These are phyloP conservation scores for Microctenopoma lineatum DNA, from an alignment of 2,797 vertebrate genomes.

Conservation along the genomic window DNA sequence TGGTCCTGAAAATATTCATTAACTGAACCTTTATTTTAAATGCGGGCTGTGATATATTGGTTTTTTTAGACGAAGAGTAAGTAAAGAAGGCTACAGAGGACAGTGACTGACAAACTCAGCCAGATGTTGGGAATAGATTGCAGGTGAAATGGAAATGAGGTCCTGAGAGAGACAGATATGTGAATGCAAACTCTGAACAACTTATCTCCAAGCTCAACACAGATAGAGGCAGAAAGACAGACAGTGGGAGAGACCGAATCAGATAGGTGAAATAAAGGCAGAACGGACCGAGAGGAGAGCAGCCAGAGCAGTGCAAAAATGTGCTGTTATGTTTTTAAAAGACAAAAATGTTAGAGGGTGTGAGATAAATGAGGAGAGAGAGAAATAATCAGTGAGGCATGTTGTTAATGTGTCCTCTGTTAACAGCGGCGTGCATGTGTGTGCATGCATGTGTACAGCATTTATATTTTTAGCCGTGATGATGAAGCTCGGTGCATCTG, in stretches of 20 bases:
- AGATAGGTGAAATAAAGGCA: slow-evolving; percentile 37
- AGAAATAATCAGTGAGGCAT: slow-evolving; percentile 59
- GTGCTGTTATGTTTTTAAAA: slow-evolving; percentile 7
- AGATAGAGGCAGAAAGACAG: slow-evolving; percentile 55
- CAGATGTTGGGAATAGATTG: slow-evolving; percentile 58
- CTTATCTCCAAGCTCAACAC: slow-evolving; percentile 57
- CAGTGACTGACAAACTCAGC: slow-evolving; percentile 54
- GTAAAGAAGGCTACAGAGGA: slow-evolving; percentile 29
- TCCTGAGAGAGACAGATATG: slow-evolving; percentile 66
- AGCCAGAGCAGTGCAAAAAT: slow-evolving; percentile 26
- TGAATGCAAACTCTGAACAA: slow-evolving; percentile 60
- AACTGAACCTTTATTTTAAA: neutral
- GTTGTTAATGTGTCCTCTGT: slow-evolving; percentile 60
- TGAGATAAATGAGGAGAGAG: slow-evolving; percentile 44
- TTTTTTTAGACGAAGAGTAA: slow-evolving; percentile 9
- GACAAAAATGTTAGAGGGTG: slow-evolving; percentile 11
- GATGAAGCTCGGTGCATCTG: slow-evolving; percentile 77
- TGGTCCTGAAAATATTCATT: neutral
- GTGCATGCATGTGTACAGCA: slow-evolving; percentile 28
- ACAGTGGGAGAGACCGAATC: slow-evolving; percentile 40
- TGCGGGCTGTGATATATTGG: neutral
- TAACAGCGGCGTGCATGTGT: slow-evolving; percentile 40
- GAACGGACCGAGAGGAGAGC: slow-evolving; percentile 35
- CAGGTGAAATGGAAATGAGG: slow-evolving; percentile 45
- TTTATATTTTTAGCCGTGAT: slow-evolving; percentile 75